Conservation (phyloP, 2,113 vertebrate species). For the Eublepharis macularius region DNA sequence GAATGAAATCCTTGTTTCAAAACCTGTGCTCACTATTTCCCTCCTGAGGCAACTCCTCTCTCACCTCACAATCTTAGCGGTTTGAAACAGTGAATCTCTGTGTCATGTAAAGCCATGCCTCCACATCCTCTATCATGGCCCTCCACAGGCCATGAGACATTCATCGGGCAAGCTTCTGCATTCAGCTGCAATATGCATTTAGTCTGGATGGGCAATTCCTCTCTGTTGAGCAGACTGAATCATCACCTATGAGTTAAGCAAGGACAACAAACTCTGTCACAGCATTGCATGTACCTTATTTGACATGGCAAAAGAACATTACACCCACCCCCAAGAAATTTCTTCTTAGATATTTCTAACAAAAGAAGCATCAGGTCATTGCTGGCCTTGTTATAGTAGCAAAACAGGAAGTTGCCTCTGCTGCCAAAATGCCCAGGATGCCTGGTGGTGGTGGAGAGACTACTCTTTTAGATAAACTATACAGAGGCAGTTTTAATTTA, state of each 20-base stretch:
- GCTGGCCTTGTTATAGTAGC: background rate
- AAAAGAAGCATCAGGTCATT: background rate
- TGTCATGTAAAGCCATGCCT: background rate
- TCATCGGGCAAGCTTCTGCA: background rate
- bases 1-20: background rate
- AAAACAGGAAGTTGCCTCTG: background rate
- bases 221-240: too few species aligned
- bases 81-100: too few species aligned
- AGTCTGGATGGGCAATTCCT: too few species aligned
- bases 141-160: background rate
- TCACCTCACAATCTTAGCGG: too few species aligned
- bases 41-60: background rate
- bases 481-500: too few species aligned
- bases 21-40: background rate
- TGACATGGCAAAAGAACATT: too few species aligned
- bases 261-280: too few species aligned
- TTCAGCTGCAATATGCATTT: background rate
- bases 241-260: too few species aligned
- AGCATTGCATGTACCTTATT: too few species aligned
- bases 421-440: background rate
- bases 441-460: background rate
- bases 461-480: background rate
- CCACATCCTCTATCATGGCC: accelerated
- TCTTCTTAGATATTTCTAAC: background rate
- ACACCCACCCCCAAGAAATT: too few species aligned